Percentiles rank a stretch among this genome's conserved stretches.
These are phyloP conservation scores for Helostoma temminkii DNA, from an alignment of 2,797 vertebrate species.

Conservation along the genomic window DNA sequence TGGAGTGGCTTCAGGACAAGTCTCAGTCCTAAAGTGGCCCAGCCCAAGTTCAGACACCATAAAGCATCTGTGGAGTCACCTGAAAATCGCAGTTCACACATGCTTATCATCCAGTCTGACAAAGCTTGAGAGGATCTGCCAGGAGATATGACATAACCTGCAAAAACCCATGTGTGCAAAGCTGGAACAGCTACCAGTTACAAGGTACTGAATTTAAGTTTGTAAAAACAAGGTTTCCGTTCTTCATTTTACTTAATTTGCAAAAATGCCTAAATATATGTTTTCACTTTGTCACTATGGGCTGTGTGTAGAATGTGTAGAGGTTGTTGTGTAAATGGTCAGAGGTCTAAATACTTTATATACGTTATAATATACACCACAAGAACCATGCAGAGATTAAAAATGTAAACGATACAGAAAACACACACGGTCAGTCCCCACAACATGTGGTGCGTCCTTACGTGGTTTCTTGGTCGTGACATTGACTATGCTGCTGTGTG, in stretches of 20 bases:
- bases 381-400: constrained; percentile 1
- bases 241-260: no score
- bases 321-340: no score
- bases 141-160: neutral
- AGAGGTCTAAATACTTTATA: neutral
- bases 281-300: no score
- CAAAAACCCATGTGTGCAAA: neutral
- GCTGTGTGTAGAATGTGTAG: no score
- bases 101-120: neutral
- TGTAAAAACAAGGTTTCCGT: no score
- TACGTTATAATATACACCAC: neutral
- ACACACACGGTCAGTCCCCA: neutral
- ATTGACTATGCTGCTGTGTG: constrained; percentile 88
- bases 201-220: neutral
- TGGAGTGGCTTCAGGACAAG: no score
- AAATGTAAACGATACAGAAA: constrained; percentile 14
- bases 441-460: constrained; percentile 77
- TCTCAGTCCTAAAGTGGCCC: no score
- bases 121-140: neutral
- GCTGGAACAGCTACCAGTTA: neutral
- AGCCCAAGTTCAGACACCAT: no score
- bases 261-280: no score
- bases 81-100: neutral
- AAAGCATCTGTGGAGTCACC: neutral
- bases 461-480: constrained; percentile 95